Evolutionary conservation across 2,113 vertebrate genomes (phyloP).

Genomic region (Psilopsiagon aurifrons): DNA sequence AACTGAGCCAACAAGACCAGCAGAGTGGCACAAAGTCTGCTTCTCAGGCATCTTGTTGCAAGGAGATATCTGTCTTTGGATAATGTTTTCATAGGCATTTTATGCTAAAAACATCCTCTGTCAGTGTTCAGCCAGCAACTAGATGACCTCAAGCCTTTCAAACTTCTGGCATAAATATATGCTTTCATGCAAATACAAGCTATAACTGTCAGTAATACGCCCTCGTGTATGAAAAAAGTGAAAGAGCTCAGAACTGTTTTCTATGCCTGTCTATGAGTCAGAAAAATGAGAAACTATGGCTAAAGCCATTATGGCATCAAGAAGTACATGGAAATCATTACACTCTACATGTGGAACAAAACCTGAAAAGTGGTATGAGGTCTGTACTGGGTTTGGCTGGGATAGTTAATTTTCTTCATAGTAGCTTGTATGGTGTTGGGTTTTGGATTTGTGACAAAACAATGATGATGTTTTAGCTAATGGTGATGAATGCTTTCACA

Average conservation of each 20-base stretch:
- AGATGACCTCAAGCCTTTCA: background rate
- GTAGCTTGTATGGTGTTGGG: background rate
- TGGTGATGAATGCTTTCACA: background rate
- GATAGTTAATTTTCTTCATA: background rate
- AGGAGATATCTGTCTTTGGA: background rate
- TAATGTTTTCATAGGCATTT: background rate
- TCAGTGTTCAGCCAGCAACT: background rate
- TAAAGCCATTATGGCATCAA: rapidly evolving
- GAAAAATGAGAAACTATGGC: background rate
- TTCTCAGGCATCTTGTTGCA: background rate
- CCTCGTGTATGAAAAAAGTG: background rate
- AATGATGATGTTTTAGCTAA: background rate
- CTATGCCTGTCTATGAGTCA: background rate
- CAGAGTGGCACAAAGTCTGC: background rate
- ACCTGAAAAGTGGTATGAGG: rapidly evolving
- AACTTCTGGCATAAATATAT: background rate
- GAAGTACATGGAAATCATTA: background rate
- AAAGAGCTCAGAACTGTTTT: background rate
- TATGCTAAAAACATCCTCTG: background rate
- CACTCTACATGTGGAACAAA: background rate
- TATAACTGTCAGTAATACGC: background rate
- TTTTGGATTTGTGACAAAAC: background rate
- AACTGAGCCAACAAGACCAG: background rate
- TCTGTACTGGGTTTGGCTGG: background rate
- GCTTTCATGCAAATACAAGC: background rate